Evolutionary conservation across 2,113 vertebrate genomes (phyloP), one percentile per base, ranked within the genome.

Genomic region (Cromileptes altivelis): DNA sequence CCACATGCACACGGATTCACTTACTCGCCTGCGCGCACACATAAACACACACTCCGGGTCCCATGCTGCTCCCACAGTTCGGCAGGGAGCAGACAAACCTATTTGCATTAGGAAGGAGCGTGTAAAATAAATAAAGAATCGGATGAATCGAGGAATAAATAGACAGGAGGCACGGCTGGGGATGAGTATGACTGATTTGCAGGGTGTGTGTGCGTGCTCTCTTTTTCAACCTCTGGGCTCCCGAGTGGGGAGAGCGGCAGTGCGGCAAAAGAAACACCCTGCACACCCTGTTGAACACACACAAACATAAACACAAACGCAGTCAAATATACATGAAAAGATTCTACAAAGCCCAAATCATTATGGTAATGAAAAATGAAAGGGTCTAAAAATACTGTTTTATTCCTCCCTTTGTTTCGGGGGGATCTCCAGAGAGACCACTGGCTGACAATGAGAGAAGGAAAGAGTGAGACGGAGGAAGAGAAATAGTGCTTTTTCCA

Each of bases 81-180:
- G 82, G 58, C 84, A 21, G 91, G 89, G 90, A 90, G 91, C 90
- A 92, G 70, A 78, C 88, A 85, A 90, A 84, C 92, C 90, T 92
- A 93, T 94, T 94, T 94, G 92, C 93, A 94, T 94, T 84, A 88
- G 90, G 92, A 93, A 92, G 88, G 75, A 62, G 80, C 65, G 70
- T 91, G 93, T 94, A 86, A 93, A 93, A 94, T 94, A 94, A 94
- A 94, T 94, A 94, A 94, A 94, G 88, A 94, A 93, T 85, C 64
- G 71, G 78, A 91, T 91, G 90, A 94, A 90, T 94, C 89, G 81
- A 92, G 92, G 94, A 94, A 94, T 93, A 93, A 93, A 94, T 91
- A 94, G 91, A 92, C 88, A 87, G 88, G 88, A 90, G 87, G 85
- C 77, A 75, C 81, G 83, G 85, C 84, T 92, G 87, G 91, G 89